Evolutionary conservation across 2,888 invertebrate genomes (phyloP).

Genomic region (Calephelis perditalis): DNA sequence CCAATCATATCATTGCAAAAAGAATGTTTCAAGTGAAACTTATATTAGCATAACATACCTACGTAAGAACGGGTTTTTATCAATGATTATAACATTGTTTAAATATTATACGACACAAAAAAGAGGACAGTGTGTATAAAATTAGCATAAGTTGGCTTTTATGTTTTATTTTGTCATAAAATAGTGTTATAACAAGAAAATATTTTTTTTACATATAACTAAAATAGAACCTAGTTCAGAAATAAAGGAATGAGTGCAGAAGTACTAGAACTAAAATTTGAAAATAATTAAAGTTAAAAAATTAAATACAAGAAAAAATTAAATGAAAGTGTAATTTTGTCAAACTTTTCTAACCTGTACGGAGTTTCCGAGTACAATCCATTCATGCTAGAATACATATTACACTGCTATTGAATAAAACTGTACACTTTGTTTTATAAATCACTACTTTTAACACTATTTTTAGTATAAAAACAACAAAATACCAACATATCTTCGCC

Average conservation of each 20-base stretch:
- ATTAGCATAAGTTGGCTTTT: neutral
- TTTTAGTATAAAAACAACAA: conserved; percentile 36
- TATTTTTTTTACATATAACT: too few relatives aligned
- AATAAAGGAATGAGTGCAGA: too few relatives aligned
- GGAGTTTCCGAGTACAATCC: conserved; percentile 61
- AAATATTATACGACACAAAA: neutral
- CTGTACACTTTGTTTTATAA: conserved; percentile 36
- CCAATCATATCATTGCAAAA: neutral
- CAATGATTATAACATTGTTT: neutral
- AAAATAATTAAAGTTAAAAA: too few relatives aligned
- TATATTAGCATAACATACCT: neutral
- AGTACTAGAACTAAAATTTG: too few relatives aligned
- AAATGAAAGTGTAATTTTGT: neutral
- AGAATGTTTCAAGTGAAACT: neutral
- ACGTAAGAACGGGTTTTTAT: neutral
- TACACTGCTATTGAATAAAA: conserved; percentile 34
- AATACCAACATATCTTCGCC: conserved; percentile 47
- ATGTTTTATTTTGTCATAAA: too few relatives aligned
- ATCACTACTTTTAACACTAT: conserved; percentile 33
- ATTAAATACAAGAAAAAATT: too few relatives aligned
- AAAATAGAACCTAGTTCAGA: too few relatives aligned
- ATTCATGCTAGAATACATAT: conserved; percentile 65
- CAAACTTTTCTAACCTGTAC: conserved; percentile 61
- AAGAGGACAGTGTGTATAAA: neutral
- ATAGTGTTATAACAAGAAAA: too few relatives aligned